These are phyloP conservation scores for Ctena decussata DNA, from an alignment of 2,888 invertebrate genomes.

Conservation along the genomic window DNA sequence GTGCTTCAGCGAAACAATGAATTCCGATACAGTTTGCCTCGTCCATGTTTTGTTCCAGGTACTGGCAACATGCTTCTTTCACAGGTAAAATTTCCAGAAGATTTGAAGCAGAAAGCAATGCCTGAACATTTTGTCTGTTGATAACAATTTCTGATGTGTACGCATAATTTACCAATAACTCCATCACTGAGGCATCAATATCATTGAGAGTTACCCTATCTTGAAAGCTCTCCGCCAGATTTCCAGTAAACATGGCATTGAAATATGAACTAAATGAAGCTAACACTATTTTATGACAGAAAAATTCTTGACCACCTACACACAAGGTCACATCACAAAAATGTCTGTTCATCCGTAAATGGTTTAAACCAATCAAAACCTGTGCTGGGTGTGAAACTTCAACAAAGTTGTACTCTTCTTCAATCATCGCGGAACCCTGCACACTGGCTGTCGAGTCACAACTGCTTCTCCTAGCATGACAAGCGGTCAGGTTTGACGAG, in stretches of 20 bases:
- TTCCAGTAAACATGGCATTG: conserved; percentile 98
- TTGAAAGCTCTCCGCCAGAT: conserved; percentile 96
- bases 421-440: conserved; percentile 50
- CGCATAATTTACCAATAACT: conserved; percentile 95
- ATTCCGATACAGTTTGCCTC: conserved; percentile 98
- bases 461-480: conserved; percentile 40
- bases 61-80: conserved; percentile 93
- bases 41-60: conserved; percentile 96
- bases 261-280: conserved; percentile 97
- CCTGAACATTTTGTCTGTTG: conserved; percentile 96
- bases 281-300: conserved; percentile 95
- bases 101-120: conserved; percentile 95
- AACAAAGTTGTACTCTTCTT: conserved; percentile 85
- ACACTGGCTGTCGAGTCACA: conserved; percentile 59
- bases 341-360: conserved; percentile 96
- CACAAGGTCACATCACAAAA: conserved; percentile 91
- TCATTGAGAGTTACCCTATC: conserved; percentile 88
- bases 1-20: conserved; percentile 96
- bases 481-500: neutral
- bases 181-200: conserved; percentile 92
- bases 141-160: conserved; percentile 96
- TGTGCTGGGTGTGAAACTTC: conserved; percentile 85
- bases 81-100: conserved; percentile 93
- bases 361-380: conserved; percentile 89
- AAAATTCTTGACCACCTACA: conserved; percentile 94